Base-by-base conservation (phyloP, 2,888 invertebrate genomes). In the Octodonta nipae region DNA sequence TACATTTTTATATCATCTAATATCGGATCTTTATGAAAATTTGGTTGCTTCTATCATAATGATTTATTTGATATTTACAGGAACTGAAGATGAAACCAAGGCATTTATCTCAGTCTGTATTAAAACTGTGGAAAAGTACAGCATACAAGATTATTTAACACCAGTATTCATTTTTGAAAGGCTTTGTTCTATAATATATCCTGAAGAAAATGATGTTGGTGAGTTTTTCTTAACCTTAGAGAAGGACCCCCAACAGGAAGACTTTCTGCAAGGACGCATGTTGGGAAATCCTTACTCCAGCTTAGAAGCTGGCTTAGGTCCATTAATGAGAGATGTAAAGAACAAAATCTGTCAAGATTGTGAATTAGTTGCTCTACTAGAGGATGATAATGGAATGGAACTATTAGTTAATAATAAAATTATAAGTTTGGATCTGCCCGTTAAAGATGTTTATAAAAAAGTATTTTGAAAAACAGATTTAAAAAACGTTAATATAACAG, bases 351-450 rank as follows among this genome's bases (percentile, higher is more conserved):
- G 91, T 56, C 86, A 85, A 28, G 96, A 98, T 64, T 96, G 96
- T 62, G 96, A 98, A 58, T 68, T 98, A 37, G 91, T 98, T n/a
- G 95, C 96, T 0, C 64, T 98, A 14, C 64, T 96, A 1, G 96
- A 98, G 56, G 96, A 98, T 60, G 98, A 96, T 61, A 95, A 91
- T 54, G 95, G 95, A 33, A 96, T 96, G 93, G 95, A 95, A 58
- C 67, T 96, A 43, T 71, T 98, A 15, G 95, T 98, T 5, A 88
- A 89, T 60, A 95, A 95, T 61, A 95, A 95, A 67, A 98, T 98
- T 44, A 95, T 98, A 61, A 91, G 91, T 39, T 69, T 98, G 8
- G 93, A 96, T 63, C 67, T 98, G 46, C 87, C 91, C 0, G 96
- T 96, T 8, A 89, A 89, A 58, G 93, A 93, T 53, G 85, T 85